Percentiles rank a stretch among this genome's conserved stretches.
phyloP scores from a whole-genome alignment of 1,140 invertebrate species.

The Drosophila subobscura region DNA sequence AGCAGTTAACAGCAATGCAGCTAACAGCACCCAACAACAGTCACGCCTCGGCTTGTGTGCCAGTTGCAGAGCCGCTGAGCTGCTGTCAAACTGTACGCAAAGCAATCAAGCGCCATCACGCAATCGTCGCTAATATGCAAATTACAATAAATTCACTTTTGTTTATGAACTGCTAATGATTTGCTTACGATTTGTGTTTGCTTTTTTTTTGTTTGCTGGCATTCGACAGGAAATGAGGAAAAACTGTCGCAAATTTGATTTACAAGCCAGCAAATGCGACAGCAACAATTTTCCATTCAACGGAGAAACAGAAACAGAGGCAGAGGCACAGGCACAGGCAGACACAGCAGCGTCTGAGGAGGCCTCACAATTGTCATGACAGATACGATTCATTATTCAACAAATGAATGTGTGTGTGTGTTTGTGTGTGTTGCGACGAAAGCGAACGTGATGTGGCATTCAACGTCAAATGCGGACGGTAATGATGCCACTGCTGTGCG shows the following conservation, averaged over 20 bases:
- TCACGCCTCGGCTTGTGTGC: too few relatives aligned
- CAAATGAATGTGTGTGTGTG: background rate
- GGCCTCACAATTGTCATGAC: slow-evolving; percentile 65
- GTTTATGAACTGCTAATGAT: slow-evolving; percentile 66
- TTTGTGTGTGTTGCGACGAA: slow-evolving; percentile 11
- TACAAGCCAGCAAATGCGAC: slow-evolving; percentile 37
- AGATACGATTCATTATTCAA: slow-evolving; percentile 45
- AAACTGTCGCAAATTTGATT: slow-evolving; percentile 71
- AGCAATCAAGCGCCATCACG: slow-evolving; percentile 28
- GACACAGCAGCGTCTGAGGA: background rate
- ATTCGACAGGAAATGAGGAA: slow-evolving; percentile 55
- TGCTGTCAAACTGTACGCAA: slow-evolving; percentile 23
- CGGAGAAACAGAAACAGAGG: too few relatives aligned
- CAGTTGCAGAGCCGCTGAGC: slow-evolving; percentile 4
- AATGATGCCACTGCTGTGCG: slow-evolving; percentile 24
- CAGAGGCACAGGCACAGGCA: too few relatives aligned
- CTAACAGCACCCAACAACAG: too few relatives aligned
- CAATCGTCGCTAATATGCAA: slow-evolving; percentile 54
- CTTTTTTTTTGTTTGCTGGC: slow-evolving; percentile 23
- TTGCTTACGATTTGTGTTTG: slow-evolving; percentile 51
- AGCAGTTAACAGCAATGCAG: too few relatives aligned
- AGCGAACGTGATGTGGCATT: slow-evolving; percentile 72
- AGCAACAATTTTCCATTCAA: too few relatives aligned
- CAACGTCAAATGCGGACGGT: slow-evolving; percentile 31
- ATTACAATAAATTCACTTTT: slow-evolving; percentile 50